These are phyloP conservation scores for Lithophane semibrunnea DNA, from an alignment of 2,888 invertebrate species.

Conservation along the genomic window DNA sequence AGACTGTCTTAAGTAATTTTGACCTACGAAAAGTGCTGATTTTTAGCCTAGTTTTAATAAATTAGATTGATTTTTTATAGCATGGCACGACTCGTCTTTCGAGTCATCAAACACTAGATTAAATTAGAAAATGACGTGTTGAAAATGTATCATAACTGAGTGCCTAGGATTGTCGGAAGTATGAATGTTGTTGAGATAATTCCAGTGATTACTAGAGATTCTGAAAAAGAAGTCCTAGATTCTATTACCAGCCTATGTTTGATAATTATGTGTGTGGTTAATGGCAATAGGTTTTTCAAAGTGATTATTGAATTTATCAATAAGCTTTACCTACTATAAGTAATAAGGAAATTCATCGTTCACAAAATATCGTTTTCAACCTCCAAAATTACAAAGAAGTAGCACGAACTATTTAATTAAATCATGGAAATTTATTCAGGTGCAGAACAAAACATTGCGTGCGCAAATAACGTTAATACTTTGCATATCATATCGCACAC, in stretches of 20 bases:
- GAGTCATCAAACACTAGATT: not conserved
- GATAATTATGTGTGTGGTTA: too few relatives aligned
- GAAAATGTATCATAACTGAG: not conserved
- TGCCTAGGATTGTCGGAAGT: not conserved
- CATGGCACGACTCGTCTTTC: not conserved
- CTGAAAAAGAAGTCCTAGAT: too few relatives aligned
- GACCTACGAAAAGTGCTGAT: too few relatives aligned
- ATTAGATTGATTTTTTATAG: too few relatives aligned
- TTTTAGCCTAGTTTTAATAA: too few relatives aligned
- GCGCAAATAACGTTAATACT: conserved; percentile 2
- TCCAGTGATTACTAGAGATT: too few relatives aligned
- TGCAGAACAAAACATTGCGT: conserved; percentile 26
- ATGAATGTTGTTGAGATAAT: too few relatives aligned
- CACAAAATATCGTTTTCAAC: not conserved
- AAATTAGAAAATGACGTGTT: not conserved
- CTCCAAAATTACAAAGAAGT: not conserved
- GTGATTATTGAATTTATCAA: not conserved
- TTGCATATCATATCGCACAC: conserved; percentile 30
- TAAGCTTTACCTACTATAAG: not conserved
- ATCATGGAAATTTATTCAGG: conserved; percentile 1
- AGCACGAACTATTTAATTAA: not conserved
- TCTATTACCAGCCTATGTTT: too few relatives aligned
- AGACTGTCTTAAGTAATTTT: too few relatives aligned
- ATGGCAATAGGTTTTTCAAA: not conserved
- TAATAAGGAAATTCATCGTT: conserved; percentile 1